Conservation (phyloP, 2,888 invertebrate genomes). For the Dasypogon diadema region DNA sequence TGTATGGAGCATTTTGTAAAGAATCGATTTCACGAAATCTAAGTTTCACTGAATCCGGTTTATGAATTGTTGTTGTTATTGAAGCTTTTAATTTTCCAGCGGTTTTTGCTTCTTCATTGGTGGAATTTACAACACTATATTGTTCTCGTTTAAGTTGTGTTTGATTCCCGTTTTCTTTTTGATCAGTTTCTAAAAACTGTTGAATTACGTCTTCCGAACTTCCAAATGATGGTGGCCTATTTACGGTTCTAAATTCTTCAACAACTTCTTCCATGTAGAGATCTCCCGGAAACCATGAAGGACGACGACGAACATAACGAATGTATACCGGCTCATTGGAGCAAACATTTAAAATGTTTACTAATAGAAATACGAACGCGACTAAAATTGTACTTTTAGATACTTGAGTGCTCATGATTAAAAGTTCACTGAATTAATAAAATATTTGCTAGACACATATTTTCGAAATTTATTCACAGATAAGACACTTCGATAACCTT, state of each 20-base stretch:
- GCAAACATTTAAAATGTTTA: not conserved
- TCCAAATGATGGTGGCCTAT: constrained; percentile 44
- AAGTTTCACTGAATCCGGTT: not conserved
- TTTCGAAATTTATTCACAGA: not conserved
- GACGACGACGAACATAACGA: constrained; percentile 40
- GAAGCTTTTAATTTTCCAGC: not conserved
- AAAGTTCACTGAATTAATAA: constrained; percentile 13
- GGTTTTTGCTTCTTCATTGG: not conserved
- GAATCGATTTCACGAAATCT: not conserved
- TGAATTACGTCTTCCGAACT: constrained; percentile 39
- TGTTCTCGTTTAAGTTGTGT: not conserved
- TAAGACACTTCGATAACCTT: not conserved
- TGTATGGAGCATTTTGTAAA: not conserved
- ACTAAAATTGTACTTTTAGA: not conserved
- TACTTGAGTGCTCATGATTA: constrained; percentile 6
- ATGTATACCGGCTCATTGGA: not conserved
- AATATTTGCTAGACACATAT: not conserved
- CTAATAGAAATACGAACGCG: not conserved
- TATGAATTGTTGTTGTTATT: constrained; percentile 21
- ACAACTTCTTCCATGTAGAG: constrained; percentile 52
- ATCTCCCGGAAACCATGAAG: constrained; percentile 42
- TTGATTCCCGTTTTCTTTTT: not conserved
- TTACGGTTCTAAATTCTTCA: constrained; percentile 50
- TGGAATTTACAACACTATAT: not conserved
- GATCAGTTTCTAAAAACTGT: constrained; percentile 15